phyloP scores from a whole-genome alignment of 2,797 vertebrate genomes.

The Acridotheres tristis region DNA sequence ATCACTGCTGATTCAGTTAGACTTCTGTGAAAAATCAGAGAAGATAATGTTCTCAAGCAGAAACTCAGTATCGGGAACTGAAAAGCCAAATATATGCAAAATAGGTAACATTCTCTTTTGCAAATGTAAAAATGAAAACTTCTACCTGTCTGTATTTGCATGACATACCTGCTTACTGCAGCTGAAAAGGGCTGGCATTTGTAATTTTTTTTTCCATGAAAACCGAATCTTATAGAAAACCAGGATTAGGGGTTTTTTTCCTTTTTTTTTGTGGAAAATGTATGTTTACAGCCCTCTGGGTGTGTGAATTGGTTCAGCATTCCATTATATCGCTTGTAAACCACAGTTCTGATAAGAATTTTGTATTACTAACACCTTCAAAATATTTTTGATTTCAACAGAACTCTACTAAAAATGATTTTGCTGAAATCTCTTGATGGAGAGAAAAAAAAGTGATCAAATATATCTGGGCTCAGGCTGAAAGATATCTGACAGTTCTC shows the following conservation, averaged over 20 bases:
- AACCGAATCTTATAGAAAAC: not conserved
- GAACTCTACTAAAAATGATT: not conserved
- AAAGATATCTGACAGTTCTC: not conserved
- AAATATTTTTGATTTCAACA: not conserved
- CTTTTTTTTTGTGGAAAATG: not conserved
- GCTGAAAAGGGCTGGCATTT: not conserved
- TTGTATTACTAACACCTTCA: rapidly evolving
- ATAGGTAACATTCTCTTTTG: not conserved
- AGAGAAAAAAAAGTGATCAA: not conserved
- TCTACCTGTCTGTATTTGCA: not conserved
- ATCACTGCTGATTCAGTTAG: not conserved
- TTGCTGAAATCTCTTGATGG: not conserved
- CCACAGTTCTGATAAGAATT: not conserved
- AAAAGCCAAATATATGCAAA: not conserved
- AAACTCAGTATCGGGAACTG: not conserved
- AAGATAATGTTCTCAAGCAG: not conserved
- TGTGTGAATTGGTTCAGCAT: not conserved
- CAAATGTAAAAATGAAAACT: not conserved
- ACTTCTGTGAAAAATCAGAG: not conserved
- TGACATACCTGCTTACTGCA: not conserved
- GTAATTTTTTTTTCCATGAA: not conserved
- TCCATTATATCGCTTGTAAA: not conserved
- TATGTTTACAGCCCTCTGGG: not conserved
- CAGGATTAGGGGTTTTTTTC: rapidly evolving
- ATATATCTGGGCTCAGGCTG: not conserved